These are phyloP conservation scores for Paguma larvata DNA, from an alignment of 2,797 vertebrate species.

Conservation along the genomic window DNA sequence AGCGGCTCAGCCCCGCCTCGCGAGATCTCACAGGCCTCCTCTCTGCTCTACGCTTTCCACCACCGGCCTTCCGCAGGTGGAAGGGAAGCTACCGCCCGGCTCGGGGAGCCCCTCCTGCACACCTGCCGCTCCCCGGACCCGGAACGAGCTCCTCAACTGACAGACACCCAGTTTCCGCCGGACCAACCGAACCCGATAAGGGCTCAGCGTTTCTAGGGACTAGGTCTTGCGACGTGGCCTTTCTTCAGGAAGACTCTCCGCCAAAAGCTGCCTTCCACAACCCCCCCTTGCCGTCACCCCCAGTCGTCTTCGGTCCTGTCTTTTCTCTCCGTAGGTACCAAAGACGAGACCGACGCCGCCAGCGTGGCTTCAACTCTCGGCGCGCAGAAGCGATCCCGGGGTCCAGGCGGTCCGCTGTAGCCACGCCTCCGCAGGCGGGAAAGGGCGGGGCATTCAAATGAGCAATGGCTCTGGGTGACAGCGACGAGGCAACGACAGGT, in stretches of 20 bases:
- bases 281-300: too few relatives aligned
- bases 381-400: too few relatives aligned
- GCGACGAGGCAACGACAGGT: rapidly evolving
- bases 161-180: not conserved
- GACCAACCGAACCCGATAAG: too few relatives aligned
- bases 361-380: rapidly evolving
- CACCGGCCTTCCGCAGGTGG: not conserved
- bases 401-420: rapidly evolving
- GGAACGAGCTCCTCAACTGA: not conserved
- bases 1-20: not conserved
- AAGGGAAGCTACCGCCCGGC: too few relatives aligned
- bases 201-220: not conserved
- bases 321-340: rapidly evolving
- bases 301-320: rapidly evolving
- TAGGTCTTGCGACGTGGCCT: rapidly evolving
- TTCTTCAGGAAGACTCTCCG: not conserved
- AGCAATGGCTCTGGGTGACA: not conserved
- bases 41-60: not conserved
- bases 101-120: not conserved
- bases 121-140: not conserved
- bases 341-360: not conserved
- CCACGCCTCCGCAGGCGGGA: not conserved
- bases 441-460: not conserved
- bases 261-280: not conserved
- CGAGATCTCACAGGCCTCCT: too few relatives aligned